Evolutionary conservation across 2,113 vertebrate species (phyloP).

Genomic region (Cochlearius cochlearius): DNA sequence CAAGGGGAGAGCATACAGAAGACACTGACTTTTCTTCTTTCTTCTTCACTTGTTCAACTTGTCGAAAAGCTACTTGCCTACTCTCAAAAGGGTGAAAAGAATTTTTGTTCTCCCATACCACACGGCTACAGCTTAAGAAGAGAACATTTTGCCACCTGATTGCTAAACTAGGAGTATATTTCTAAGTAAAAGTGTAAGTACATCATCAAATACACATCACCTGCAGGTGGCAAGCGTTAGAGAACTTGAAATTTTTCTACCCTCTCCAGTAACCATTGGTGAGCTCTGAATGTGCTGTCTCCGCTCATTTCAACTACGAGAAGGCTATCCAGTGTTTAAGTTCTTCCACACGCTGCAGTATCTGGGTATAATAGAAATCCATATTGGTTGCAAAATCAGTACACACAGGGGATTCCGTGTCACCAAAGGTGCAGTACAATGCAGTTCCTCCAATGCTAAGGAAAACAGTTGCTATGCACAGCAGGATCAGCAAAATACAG

Average conservation of each 20-base stretch:
- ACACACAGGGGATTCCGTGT: constrained; percentile 88
- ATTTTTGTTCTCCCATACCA: background rate
- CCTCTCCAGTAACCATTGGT: background rate
- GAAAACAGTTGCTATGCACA: constrained; percentile 91
- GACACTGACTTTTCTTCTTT: constrained; percentile 1
- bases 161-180: constrained; percentile 1
- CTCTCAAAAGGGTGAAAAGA: constrained; percentile 1
- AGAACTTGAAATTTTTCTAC: constrained; percentile 38
- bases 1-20: background rate
- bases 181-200: constrained; percentile 8
- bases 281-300: background rate
- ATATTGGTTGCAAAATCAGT: constrained; percentile 88
- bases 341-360: constrained; percentile 77
- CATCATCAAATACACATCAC: background rate
- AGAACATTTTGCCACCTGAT: background rate
- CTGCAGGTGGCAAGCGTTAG: background rate
- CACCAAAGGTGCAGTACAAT: constrained; percentile 89
- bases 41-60: background rate
- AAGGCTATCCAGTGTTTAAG: constrained; percentile 83
- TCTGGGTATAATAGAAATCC: constrained; percentile 85
- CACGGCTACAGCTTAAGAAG: background rate
- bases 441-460: constrained; percentile 93
- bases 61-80: background rate
- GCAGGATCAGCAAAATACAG: constrained; percentile 87
- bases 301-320: constrained; percentile 72